phyloP scores from a whole-genome alignment of 2,113 vertebrate species.

The Pampusana beccarii region DNA sequence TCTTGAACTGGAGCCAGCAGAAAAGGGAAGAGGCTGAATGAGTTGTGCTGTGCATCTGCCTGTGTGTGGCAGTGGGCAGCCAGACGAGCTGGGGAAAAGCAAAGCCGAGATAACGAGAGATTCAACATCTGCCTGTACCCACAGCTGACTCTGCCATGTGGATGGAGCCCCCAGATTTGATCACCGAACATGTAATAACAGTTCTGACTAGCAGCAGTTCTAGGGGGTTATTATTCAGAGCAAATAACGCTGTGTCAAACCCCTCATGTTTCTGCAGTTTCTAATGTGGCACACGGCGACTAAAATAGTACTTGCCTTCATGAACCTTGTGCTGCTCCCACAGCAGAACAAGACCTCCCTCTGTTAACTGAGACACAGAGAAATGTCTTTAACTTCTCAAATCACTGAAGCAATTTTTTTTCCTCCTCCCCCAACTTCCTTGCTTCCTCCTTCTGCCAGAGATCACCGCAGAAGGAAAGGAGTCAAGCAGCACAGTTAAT shows the following conservation, averaged over 20 bases:
- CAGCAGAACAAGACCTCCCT: neutral
- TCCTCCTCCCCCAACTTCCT: neutral
- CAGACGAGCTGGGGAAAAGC: fast-evolving
- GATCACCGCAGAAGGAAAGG: neutral
- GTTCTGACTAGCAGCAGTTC: neutral
- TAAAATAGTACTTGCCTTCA: neutral
- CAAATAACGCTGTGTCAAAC: neutral
- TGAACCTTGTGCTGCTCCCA: neutral
- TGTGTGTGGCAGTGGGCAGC: neutral
- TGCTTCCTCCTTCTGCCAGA: neutral
- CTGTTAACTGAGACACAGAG: neutral
- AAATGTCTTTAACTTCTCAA: constrained; percentile 2
- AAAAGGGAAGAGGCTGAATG: neutral
- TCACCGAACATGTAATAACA: neutral
- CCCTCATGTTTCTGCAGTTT: neutral
- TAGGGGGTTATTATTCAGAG: neutral
- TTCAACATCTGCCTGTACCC: neutral
- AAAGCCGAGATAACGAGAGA: neutral
- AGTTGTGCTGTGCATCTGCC: neutral
- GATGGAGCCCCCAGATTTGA: neutral
- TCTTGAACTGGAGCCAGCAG: neutral
- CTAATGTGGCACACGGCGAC: neutral
- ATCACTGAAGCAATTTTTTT: neutral
- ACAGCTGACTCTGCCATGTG: fast-evolving
- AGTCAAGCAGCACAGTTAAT: neutral